Conservation (phyloP, 2,888 invertebrate genomes). For the Gryllus longicercus region DNA sequence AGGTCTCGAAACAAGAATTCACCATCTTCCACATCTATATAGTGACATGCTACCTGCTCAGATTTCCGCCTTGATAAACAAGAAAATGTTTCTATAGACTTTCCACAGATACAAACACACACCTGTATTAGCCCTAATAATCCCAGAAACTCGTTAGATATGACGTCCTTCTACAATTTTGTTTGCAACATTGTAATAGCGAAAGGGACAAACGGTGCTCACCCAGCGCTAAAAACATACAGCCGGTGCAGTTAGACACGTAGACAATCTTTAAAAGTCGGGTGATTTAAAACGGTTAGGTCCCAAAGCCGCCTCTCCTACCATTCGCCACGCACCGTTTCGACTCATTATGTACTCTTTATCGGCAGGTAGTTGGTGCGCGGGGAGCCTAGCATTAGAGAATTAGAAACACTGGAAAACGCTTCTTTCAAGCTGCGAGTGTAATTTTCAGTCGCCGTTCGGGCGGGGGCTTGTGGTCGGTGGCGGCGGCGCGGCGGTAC, state of each 20-base stretch:
- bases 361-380: neutral
- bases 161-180: neutral
- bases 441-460: neutral
- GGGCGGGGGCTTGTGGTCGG: neutral
- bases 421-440: neutral
- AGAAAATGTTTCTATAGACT: no score
- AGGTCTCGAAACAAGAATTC: no score
- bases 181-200: neutral
- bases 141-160: no score
- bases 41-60: no score
- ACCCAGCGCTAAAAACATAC: no score
- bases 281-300: neutral
- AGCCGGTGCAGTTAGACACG: neutral
- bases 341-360: neutral
- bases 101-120: no score
- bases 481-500: no score
- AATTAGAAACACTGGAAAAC: neutral
- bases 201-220: neutral
- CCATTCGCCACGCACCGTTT: constrained; percentile 8
- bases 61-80: no score
- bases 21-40: no score
- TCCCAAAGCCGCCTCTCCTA: neutral
- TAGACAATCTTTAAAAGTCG: neutral
- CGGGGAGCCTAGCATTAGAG: constrained; percentile 4
- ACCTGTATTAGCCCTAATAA: no score